phyloP scores from a whole-genome alignment of 2,113 vertebrate species.

The Sisor rabdophorus region DNA sequence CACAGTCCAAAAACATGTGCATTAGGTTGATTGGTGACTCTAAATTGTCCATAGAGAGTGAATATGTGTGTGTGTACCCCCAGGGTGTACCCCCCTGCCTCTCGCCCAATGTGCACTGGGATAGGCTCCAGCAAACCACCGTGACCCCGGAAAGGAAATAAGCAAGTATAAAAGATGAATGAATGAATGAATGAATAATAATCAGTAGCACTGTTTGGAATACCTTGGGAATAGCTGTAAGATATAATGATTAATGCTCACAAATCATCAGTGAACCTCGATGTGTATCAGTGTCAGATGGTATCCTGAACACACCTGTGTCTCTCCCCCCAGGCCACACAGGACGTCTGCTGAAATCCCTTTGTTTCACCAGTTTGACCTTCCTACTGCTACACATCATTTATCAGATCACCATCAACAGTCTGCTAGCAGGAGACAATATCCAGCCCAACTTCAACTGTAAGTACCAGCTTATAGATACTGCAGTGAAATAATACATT shows the following conservation, averaged over 20 bases:
- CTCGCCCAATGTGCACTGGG: too few species aligned
- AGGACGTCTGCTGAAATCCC: slow-evolving; percentile 78
- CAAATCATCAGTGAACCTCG: too few species aligned
- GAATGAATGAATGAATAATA: neutral
- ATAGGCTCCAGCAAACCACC: too few species aligned
- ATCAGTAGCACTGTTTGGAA: neutral
- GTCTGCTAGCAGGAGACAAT: slow-evolving; percentile 75
- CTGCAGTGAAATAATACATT: neutral
- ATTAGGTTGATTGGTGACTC: too few species aligned
- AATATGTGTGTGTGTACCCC: too few species aligned
- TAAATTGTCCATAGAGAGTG: too few species aligned
- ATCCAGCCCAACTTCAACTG: slow-evolving; percentile 82
- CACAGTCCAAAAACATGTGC: too few species aligned
- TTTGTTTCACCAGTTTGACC: slow-evolving; percentile 83
- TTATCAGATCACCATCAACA: slow-evolving; percentile 83
- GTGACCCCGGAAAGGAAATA: too few species aligned
- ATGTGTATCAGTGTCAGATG: neutral
- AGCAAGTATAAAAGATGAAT: too few species aligned
- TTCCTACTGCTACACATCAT: slow-evolving; percentile 87
- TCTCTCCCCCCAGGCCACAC: slow-evolving; percentile 74
- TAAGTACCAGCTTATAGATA: slow-evolving; percentile 65
- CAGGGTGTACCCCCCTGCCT: too few species aligned
- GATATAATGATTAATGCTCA: neutral
- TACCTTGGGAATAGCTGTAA: neutral
- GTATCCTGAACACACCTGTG: slow-evolving; percentile 2